Evolutionary conservation across 2,888 invertebrate genomes (phyloP), one percentile per base, ranked within the genome.

Genomic region (Zaprionus bogoriensis): DNA sequence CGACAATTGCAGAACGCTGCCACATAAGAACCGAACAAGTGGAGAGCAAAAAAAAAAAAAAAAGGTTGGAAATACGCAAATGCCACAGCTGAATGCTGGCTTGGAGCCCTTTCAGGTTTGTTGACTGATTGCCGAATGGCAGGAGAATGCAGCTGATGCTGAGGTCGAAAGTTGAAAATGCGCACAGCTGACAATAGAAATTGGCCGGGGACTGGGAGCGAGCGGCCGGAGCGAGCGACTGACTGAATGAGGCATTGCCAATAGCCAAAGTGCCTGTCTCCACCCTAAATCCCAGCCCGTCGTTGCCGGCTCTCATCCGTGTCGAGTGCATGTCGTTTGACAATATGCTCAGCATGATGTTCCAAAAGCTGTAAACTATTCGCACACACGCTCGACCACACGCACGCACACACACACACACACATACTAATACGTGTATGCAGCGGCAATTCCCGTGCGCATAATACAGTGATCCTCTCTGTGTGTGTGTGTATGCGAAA

Each of bases 141-240:
- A 67, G 42, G 48, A 30, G 42, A 71, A 54, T 50, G 67, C 67
- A 64, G 14, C 60, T 55, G 73, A 39, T 44, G 50, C 20, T 41
- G 39, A 46, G 47, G 32, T 32, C 32, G 48, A 45, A 51, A 42
- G 39, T 47, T 27, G 63, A 57, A 69, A 58, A 47, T 57, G 59
- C 70, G 63, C 61, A 59, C 67, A 72, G 60, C 67, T 69, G 84
- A 80, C 81, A 84, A 82, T 86, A 50, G 78, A 60, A 84, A 86
- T 86, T 77, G 84, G 69, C 84, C 51, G 39, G 82, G 87, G 82
- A 77, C 59, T 28, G 25, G 3, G 32, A 6, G 30, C 27, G 25
- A 20, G 6, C 7, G 32, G 9, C 14, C 14, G 32, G 20, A 23
- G 27, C 27, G 46, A 45, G 32, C 30, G 41, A 38, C 28, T 23